Evolutionary conservation across 2,113 vertebrate genomes (phyloP).

Genomic region (Psilopsiagon aymara): DNA sequence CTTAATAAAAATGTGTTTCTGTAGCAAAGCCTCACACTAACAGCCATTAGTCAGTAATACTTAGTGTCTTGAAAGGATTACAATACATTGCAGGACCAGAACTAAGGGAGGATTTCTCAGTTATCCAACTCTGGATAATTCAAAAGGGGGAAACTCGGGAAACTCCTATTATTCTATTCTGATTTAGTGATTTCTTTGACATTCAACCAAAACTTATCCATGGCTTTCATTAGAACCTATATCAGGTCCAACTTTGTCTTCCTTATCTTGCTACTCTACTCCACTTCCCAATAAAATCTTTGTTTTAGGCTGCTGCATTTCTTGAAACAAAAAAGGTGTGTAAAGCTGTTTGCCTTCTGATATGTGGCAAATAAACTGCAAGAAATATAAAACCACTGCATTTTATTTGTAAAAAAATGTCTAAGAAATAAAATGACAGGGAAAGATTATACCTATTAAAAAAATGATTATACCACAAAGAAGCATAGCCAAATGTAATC

Average conservation of each 20-base stretch:
- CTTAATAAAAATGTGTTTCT: neutral
- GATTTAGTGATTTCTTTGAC: neutral
- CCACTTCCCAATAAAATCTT: neutral
- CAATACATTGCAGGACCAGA: neutral
- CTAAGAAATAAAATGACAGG: neutral
- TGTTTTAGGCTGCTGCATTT: neutral
- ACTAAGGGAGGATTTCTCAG: conserved; percentile 33
- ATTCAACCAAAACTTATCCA: neutral
- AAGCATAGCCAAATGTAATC: neutral
- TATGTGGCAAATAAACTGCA: neutral
- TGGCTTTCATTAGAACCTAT: neutral
- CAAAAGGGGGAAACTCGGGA: neutral
- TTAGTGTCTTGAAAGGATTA: conserved; percentile 25
- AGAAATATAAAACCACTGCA: neutral
- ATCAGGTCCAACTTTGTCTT: neutral
- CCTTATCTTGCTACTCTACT: neutral
- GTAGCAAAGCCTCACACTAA: neutral
- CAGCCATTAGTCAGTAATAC: neutral
- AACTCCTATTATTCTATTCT: neutral
- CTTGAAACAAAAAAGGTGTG: neutral
- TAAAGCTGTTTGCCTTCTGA: neutral
- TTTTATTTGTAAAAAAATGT: neutral
- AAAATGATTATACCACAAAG: neutral
- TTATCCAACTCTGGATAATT: neutral
- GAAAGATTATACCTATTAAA: neutral